Evolutionary conservation across 1,140 invertebrate genomes (phyloP), one percentile per base, ranked within the genome.

Genomic region (Bombus impatiens): DNA sequence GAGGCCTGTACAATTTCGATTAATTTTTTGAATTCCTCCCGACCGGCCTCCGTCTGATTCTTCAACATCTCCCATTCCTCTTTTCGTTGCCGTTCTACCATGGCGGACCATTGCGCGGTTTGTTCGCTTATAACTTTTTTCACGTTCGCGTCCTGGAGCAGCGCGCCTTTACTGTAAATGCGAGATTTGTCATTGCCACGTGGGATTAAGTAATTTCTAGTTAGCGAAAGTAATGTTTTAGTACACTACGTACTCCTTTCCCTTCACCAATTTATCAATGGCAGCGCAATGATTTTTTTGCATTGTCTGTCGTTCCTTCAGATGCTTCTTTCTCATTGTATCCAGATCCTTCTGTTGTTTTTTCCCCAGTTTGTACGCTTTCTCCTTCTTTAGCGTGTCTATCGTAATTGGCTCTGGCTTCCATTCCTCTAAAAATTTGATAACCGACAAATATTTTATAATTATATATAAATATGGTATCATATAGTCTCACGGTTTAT

Each of bases 271-370:
- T 94, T 99, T 99, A 93, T 99, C 99, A 62, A 99, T 97, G 53
- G 98, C 97, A 4, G 97, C 95, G 94, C 98, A 98, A 93, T 99
- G 99, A 75, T 97, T 96, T 94, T 99, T 99, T 94, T 99, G 99
- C 94, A 99, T 97, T 2, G 97, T 95, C 89, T 97, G 96, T 91
- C 98, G 97, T 94, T 99, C 99, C 94, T 99, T 99, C 84, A 97
- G 95, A 91, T 99, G 99, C 81, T 98, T 97, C 92, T 99, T 99
- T 91, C 97, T 97, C 95, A 99, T 95, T 9, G 97, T 95, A 84
- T 99, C 99, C 77, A 99, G 92, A 89, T 99, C 99, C 92, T 99
- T 99, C 93, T 98, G 97, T 90, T 99, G 98, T 92, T 99, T 99
- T 90, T 99, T 98, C 18, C 98, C 97, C 5, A 97, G 96, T 95